Evolutionary conservation across 1,140 invertebrate species (phyloP), one percentile per base, ranked within the genome.

Genomic region (Trypoxylus dichotomus): DNA sequence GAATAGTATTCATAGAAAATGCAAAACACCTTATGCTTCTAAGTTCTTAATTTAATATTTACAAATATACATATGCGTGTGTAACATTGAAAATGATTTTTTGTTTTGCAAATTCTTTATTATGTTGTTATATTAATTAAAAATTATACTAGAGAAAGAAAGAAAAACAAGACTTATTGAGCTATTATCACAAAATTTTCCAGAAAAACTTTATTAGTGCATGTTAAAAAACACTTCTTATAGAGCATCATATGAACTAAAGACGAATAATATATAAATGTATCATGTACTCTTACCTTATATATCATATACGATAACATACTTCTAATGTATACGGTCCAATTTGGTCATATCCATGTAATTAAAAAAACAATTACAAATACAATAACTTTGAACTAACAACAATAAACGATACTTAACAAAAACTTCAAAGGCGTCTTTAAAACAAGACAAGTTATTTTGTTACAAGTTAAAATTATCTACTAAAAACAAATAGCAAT

Each of bases 391-490:
- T 27, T 43, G 19, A 74, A 74, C 41, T 74, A 74, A 68, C 72
- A 74, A 74, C 41, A 74, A 74, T 21, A 74, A 74, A 74, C 71
- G 58, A 21, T 60, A 8, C 58, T 60, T 24, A 60, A 68, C 60
- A 68, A 21, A 68, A 74, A 74, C 72, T 43, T 21, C 11, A n/a
- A 42, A 15, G 37, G 72, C 15, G 72, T 74, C 72, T 74, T 43
- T 74, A 74, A 74, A 74, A 74, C 72, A 74, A 74, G 72, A 74
- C 72, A 74, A 74, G 21, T 72, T 32, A 37, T 74, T 74, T n/a
- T 74, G 32, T 21, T 41, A 74, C 72, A 74, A 19, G 25, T 74
- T 74, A 74, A 74, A 74, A 74, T 68, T 68, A 68, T 27, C 27
- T 6, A 68, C 60, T 68, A 68, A 68, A 68, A 68, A 68, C 60